Evolutionary conservation across 2,113 vertebrate genomes (phyloP), one percentile per base, ranked within the genome.

Genomic region (Dicrurus megarhynchus): DNA sequence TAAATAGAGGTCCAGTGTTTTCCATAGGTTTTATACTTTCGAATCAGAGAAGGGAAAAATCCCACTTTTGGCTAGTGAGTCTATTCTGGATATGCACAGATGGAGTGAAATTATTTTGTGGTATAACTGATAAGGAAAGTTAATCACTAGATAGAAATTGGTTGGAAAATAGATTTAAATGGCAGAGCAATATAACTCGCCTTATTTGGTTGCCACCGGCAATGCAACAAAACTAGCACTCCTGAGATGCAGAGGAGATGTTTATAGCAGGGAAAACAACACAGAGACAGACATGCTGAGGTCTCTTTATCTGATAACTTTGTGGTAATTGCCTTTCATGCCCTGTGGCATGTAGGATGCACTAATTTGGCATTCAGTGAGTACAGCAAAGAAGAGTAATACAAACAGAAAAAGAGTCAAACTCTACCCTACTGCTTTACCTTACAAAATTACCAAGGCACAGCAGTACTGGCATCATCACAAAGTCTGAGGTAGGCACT

Each of bases 291-390:
- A 84, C 93, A 94, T 93, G 87, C 87, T 85, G 91, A 97, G 93
- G 93, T 95, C 94, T 95, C 89, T 92, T 95, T 93, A 95, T 96
- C 94, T 96, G 94, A 96, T 94, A 97, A 92, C 91, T 97, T 93
- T 65, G 91, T 94, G 87, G 91, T 94, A 97, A 97, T 96, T 95
- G 95, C 87, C 94, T 95, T 96, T 95, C 89, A 60, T 96, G 94
- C 91, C 94, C 95, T 39, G 77, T 94, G 91, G 96, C 96, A 94
- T 89, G 67, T 75, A 61, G 87, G 70, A 94, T 94, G 81, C 89
- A 73, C 91, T 96, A 95, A 96, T 96, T 93, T 94, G 87, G 95
- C 89, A 96, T 96, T 95, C 95, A 90, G 83, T 70, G 79, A 94
- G 68, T 94, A 90, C 59, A 88, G 89, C 86, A 78, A 80, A 89